Base-by-base conservation (phyloP, 2,113 vertebrate species). In the Crotalus tigris region DNA sequence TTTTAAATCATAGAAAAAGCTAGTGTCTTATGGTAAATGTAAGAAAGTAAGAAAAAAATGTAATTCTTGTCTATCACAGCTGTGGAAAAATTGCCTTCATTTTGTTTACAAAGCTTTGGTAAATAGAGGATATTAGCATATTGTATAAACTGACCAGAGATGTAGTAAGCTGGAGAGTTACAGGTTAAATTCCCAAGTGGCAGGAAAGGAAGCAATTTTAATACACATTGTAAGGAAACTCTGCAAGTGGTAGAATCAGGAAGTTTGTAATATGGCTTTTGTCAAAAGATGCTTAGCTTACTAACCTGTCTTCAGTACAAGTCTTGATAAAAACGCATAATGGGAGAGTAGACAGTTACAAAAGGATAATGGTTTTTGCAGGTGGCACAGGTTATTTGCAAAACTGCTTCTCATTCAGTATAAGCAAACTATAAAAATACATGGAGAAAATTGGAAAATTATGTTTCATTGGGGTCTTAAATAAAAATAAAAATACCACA, bases 331-430 rank as follows among this genome's bases (percentile, higher is more conserved):
- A 88, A 94, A 90, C 93, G 89, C 90, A 92, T 88, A 97, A 93
- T 75, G 89, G 94, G 92, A 92, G 90, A 93, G 64, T 55, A 57
- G 26, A 91, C 94, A 94, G 75, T 94, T 96, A 92, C 94, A 88
- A 95, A 92, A 93, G 94, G 92, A 96, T 96, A 94, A 94, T 93
- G 93, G 95, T 95, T 94, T 96, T 90, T 94, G 92, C 90, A 86
- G 92, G n/a, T n/a, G 53, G 64, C 94, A 81, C 10, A 93, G 91
- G 81, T 85, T 69, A 87, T 86, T 90, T 92, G 29, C 39, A 90
- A 57, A 24, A 17, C 15, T 10, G 13, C 29, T 93, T 94, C 92
- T 94, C 59, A 94, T 39, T 90, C 44, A 81, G 17, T 21, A 81
- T 81, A 44, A 81, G 8, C 33, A 81, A 8, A 81, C 33, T 44